These are phyloP conservation scores for Psococerastis gibbosa DNA, from an alignment of 2,888 invertebrate species.

Conservation along the genomic window DNA sequence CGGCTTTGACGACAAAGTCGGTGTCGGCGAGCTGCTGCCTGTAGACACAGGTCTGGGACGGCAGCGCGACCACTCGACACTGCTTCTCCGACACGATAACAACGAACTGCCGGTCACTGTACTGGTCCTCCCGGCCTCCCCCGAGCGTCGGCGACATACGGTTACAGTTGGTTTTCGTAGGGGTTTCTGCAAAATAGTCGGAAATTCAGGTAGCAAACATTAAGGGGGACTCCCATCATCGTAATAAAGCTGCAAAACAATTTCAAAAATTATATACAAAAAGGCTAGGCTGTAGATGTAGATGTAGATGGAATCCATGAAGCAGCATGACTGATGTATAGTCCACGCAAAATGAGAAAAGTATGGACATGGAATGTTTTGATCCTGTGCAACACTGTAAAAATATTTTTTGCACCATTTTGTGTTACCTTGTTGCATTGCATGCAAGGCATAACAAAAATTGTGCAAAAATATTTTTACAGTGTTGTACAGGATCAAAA, in stretches of 20 bases:
- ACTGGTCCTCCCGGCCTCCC: conserved; percentile 28
- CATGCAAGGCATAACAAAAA: no score
- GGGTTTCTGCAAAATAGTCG: conserved; percentile 35
- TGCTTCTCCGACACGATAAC: conserved; percentile 90
- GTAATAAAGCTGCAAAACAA: conserved; percentile 5
- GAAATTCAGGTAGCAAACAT: no score
- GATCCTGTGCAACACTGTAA: no score
- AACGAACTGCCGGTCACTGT: conserved; percentile 76
- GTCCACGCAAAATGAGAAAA: no score
- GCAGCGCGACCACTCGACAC: conserved; percentile 81
- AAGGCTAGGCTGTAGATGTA: neutral
- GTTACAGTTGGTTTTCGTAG: conserved; percentile 44
- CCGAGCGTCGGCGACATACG: conserved; percentile 59
- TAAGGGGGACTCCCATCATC: no score
- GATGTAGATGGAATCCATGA: no score
- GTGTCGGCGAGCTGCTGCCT: conserved; percentile 82
- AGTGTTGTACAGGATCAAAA: no score
- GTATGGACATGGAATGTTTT: no score
- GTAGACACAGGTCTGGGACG: conserved; percentile 88
- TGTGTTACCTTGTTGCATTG: no score
- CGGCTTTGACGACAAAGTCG: conserved; percentile 86
- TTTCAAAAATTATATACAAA: conserved; percentile 9
- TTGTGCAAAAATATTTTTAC: no score
- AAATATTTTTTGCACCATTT: no score
- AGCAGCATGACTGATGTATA: no score